Conservation (phyloP, 2,888 invertebrate species). For the Prenolepis imparis region DNA sequence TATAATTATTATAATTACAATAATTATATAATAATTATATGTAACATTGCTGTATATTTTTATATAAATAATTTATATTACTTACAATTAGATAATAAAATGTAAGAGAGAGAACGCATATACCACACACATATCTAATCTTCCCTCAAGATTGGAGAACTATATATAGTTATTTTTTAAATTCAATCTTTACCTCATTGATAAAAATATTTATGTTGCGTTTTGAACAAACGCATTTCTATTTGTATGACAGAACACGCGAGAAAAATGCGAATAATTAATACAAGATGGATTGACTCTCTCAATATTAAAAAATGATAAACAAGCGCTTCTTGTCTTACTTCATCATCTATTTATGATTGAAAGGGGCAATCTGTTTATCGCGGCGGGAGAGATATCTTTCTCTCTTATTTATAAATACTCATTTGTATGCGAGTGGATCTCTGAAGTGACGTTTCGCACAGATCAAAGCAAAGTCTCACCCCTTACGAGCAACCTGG, state of each 20-base stretch:
- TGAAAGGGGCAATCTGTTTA: background rate
- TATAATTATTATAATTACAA: background rate
- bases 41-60: background rate
- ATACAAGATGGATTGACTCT: background rate
- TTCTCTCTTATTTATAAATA: background rate
- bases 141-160: too few relatives aligned
- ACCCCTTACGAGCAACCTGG: constrained; percentile 94
- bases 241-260: background rate
- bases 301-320: too few relatives aligned
- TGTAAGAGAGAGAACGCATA: too few relatives aligned
- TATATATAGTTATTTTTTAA: background rate
- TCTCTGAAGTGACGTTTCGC: background rate
- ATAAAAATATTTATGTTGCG: background rate
- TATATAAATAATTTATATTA: background rate
- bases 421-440: background rate
- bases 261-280: background rate
- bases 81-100: background rate
- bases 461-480: constrained; percentile 6
- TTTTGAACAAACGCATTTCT: background rate
- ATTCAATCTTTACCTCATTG: background rate
- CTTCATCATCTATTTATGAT: background rate
- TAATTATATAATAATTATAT: background rate
- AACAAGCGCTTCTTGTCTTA: too few relatives aligned
- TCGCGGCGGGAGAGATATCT: background rate
- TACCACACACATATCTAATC: too few relatives aligned